These are phyloP conservation scores for Capreolus pygargus DNA, from an alignment of 2,113 vertebrate genomes.

Conservation along the genomic window DNA sequence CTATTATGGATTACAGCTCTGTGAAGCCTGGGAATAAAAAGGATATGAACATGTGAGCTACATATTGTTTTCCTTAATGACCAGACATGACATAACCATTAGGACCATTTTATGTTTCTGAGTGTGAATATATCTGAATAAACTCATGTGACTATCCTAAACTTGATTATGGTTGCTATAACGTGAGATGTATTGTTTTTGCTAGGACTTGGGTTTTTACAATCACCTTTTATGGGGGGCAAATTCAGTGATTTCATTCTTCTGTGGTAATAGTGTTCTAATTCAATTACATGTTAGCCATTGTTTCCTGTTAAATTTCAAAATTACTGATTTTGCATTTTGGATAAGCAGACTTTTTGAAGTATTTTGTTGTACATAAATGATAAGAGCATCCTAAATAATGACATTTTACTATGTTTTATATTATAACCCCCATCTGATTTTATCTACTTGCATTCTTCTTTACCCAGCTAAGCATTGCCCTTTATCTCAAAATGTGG, in stretches of 20 bases:
- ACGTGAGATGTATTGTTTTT: not conserved
- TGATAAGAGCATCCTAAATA: not conserved
- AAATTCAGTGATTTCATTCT: not conserved
- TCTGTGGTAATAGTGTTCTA: not conserved
- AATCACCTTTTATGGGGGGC: not conserved
- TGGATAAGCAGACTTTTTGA: not conserved
- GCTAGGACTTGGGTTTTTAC: not conserved
- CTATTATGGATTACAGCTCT: not conserved
- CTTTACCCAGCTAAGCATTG: not conserved
- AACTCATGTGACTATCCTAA: not conserved
- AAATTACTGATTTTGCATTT: not conserved
- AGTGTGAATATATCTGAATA: not conserved
- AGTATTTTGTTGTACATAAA: not conserved
- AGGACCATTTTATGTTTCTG: not conserved
- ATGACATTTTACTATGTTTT: not conserved
- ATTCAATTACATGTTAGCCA: not conserved
- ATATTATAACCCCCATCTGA: not conserved
- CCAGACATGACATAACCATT: not conserved
- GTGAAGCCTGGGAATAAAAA: not conserved
- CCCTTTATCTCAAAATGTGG: constrained; percentile 8
- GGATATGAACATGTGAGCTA: not conserved
- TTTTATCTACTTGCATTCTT: not conserved
- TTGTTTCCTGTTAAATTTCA: not conserved
- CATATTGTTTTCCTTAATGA: not conserved
- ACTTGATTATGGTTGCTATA: not conserved